A percentile compares a stretch with the other conserved stretches of the same genome.
phyloP scores from a whole-genome alignment of 2,888 invertebrate species.

The Anagyrus pseudococci region DNA sequence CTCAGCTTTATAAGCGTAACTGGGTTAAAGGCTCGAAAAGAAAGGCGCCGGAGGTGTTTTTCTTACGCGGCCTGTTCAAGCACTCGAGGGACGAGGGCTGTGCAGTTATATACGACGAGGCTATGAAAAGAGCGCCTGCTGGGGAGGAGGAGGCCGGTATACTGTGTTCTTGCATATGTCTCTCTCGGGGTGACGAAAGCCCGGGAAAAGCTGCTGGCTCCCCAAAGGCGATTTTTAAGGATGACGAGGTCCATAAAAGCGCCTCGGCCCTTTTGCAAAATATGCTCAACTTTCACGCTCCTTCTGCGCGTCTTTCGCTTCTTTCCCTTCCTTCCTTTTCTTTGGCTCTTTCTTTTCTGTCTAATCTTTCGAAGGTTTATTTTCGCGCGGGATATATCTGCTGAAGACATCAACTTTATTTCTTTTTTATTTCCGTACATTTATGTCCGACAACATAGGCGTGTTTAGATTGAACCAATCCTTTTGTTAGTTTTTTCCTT shows the following conservation, averaged over 20 bases:
- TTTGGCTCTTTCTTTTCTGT: no score
- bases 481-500: no score
- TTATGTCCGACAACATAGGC: no score
- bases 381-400: no score
- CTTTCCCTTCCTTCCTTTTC: not conserved
- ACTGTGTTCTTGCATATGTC: conserved; percentile 31
- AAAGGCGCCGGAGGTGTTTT: conserved; percentile 1
- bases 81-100: conserved; percentile 32
- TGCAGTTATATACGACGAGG: conserved; percentile 6
- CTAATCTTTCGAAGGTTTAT: no score
- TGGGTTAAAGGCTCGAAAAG: conserved; percentile 14
- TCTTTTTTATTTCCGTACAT: no score
- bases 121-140: conserved; percentile 12
- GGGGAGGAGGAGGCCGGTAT: conserved; percentile 2
- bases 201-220: not conserved
- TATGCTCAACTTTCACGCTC: not conserved
- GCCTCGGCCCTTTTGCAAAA: not conserved
- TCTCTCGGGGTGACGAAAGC: conserved; percentile 25
- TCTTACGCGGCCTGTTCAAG: conserved; percentile 22
- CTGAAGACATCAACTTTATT: no score
- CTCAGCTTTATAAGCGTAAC: conserved; percentile 18
- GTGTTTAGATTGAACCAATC: no score
- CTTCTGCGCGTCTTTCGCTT: not conserved
- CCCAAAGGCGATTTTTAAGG: conserved; percentile 25
- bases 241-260: conserved; percentile 5